These are phyloP conservation scores for Columbina picui DNA, from an alignment of 2,113 vertebrate genomes.

Conservation along the genomic window DNA sequence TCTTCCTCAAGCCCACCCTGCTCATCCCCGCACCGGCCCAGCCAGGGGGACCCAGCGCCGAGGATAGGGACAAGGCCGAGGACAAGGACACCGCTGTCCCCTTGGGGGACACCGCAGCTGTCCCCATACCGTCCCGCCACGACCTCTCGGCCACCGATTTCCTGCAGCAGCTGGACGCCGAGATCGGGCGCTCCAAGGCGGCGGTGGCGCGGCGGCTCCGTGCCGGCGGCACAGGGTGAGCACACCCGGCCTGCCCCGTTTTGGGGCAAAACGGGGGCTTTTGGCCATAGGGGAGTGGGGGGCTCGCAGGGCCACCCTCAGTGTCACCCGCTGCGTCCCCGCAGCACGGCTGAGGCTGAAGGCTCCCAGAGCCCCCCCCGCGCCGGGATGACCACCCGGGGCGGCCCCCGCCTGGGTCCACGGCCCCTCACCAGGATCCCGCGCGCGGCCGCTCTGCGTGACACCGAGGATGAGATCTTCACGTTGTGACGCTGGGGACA, in stretches of 20 bases:
- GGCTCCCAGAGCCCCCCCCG: rapidly evolving
- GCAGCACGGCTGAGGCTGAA: not conserved
- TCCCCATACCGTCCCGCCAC: not conserved
- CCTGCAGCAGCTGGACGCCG: slow-evolving; percentile 84
- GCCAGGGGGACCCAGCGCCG: slow-evolving; percentile 35
- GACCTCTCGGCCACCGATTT: slow-evolving; percentile 87
- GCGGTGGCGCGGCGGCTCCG: slow-evolving; percentile 79
- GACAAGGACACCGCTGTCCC: not conserved
- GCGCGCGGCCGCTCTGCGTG: slow-evolving; percentile 76
- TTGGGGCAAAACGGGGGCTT: not conserved
- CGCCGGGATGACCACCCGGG: not conserved
- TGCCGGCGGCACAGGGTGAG: slow-evolving; percentile 28
- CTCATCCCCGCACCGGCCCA: slow-evolving; percentile 82
- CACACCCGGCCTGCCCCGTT: rapidly evolving
- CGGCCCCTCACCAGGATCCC: slow-evolving; percentile 84
- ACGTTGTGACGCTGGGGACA: no score
- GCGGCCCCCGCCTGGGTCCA: slow-evolving; percentile 62
- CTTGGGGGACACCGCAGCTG: not conserved
- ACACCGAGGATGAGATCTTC: slow-evolving; percentile 14
- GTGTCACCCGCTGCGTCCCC: not conserved
- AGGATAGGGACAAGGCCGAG: not conserved
- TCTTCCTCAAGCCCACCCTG: slow-evolving; percentile 89
- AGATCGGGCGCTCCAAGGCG: slow-evolving; percentile 87
- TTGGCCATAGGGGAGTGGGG: rapidly evolving
- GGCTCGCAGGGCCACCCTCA: not conserved